Base-by-base conservation (phyloP, 2,113 vertebrate species). In the Mustelus asterias region DNA sequence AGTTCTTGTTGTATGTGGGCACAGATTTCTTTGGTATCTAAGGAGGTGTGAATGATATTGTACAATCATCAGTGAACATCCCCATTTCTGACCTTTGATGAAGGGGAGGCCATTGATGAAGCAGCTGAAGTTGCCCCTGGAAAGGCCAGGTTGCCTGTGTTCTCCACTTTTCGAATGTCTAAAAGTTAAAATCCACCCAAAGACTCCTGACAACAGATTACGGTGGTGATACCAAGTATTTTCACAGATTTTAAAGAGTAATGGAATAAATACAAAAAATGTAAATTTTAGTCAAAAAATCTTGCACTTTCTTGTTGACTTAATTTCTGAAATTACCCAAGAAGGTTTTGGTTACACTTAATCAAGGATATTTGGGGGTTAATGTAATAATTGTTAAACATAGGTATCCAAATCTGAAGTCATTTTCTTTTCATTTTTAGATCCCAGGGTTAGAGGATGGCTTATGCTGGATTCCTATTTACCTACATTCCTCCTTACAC, bases 361-460 rank as follows among this genome's bases (percentile, higher is more conserved):
- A 9, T 69, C 29, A 20, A 1, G 22, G 69, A 44, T 44, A 41
- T 26, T 69, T 94, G 3, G 20, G 67, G n/a, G 1, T 8, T n/a
- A 67, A 37, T n/a, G 22, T 41, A 69, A 94, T 20, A 3, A 67
- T 26, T 94, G 92, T 41, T 67, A 65, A 24, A 94, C 24, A 10
- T 9, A 44, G 44, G 26, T 41, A 95, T 69, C 88, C 54, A 29
- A 44, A 29, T 88, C 24, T 89, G 88, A 90, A 90, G 14, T 41
- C 5, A 26, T 48, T 44, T 72, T 0, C 94, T 4, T 96, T 95
- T 96, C 96, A 96, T 96, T 97, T 97, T 26, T 96, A 99, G 98
- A 99, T 97, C 0, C 97, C 95, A 98, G 98, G 95, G 98, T 98
- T 96, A 97, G 98, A 98, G 98, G 98, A 96, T 99, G 98, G 98